Evolutionary conservation across 2,888 invertebrate species (phyloP), one percentile per base, ranked within the genome.

Genomic region (Galerucella pusilla): DNA sequence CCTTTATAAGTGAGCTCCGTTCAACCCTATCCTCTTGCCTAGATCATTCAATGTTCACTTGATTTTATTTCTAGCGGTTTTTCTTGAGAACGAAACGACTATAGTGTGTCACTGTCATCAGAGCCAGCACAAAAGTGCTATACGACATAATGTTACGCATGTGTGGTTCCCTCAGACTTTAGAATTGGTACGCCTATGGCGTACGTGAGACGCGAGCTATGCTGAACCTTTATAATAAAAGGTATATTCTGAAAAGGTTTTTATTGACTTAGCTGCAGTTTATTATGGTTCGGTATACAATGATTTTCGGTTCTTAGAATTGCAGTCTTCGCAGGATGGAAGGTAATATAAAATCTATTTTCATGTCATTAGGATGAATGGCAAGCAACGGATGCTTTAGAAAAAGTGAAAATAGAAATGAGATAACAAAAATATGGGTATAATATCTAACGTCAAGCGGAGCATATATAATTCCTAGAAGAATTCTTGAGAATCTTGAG

Each of bases 231-330:
- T 68, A 59, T 68, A 68, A 68, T 60, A 60, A 52, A n/a, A 52
- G 49, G n/a, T 60, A 46, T 16, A 35, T 68, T 68, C 68, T 71
- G 64, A 68, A 72, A 69, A 59, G 71, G 69, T 77, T 76, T 76
- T 77, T 76, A 79, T 77, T 77, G 79, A 77, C 79, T 76, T 66
- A 68, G 68, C 73, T 66, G 76, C 66, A 77, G 79, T 76, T 74
- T 75, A 79, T 79, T 77, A 76, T 79, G 66, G 68, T 75, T 64
- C 46, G 54, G 54, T 49, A 54, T 73, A 71, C 54, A 75, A 77
- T 71, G 71, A 71, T 68, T 69, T 52, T 49, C 35, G 73, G 68
- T 68, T 69, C 73, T 71, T 66, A 73, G 71, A 72, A 77, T 52
- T 20, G 64, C 68, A 68, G 57, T 45, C 66, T 63, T 52, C 61